Base-by-base conservation (phyloP, 2,888 invertebrate genomes). In the Incurvaria masculella region DNA sequence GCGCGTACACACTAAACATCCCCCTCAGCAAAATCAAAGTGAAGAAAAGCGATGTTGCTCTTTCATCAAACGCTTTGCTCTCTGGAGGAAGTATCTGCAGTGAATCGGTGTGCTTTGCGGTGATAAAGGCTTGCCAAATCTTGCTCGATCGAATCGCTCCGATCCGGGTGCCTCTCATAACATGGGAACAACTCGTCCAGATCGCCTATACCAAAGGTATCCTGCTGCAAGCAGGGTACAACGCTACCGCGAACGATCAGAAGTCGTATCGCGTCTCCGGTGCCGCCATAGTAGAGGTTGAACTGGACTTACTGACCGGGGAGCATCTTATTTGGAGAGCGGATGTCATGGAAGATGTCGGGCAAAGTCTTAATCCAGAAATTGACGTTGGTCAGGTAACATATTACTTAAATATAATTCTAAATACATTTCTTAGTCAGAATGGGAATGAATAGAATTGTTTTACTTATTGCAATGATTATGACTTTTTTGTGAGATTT, bases 231-330 rank as follows among this genome's bases (percentile, higher is more conserved):
- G 58, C 63, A 4, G 57, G 55, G 16, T 60, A 66, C 47, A 51
- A 56, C 52, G 62, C 58, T 11, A 57, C 56, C 11, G 33, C 47
- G 3, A 51, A 54, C 38, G 54, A 55, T 18, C 57, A 62, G 10
- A 64, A 64, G 6, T 19, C 55, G 0, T 85, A 85, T 54, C 51
- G 59, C 8, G 70, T 83, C 44, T 81, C 79, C 57, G 84, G 81
- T 1, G 67, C 71, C 0, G 64, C 72, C n/a, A 68, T 80, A 14
- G 62, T 74, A 1, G 86, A 87, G 65, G 81, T 85, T 0, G 84
- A 86, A 59, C 58, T 87, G 1, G 87, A 87, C 61, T 59, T 85
- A 4, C 62, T 87, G 41, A 86, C 86, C 1, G 86, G 86, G 4
- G 81, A 83, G 57, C 72, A 80, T 51, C 62, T 79, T 49, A 60